Evolutionary conservation across 1,140 invertebrate genomes (phyloP).

Genomic region (Anthonomus grandis): DNA sequence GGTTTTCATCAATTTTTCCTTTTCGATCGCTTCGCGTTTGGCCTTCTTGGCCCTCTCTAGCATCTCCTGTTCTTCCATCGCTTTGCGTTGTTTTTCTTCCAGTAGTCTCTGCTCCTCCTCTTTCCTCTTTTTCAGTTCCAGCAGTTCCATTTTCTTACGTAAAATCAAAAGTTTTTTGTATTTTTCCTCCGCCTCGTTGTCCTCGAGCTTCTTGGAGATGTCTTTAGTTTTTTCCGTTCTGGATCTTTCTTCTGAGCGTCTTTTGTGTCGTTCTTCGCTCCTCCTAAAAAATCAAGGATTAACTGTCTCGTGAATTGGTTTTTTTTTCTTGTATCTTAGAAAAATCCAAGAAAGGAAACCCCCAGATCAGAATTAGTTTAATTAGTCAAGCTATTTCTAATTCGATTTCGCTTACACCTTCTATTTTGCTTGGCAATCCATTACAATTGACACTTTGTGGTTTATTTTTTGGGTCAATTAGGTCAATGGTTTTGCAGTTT

Average conservation of each 20-base stretch:
- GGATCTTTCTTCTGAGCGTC: conserved; percentile 28
- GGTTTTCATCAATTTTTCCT: conserved; percentile 46
- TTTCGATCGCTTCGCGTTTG: conserved; percentile 44
- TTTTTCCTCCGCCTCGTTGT: conserved; percentile 50
- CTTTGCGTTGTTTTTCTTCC: conserved; percentile 49
- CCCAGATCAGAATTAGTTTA: no score
- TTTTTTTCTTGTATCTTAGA: no score
- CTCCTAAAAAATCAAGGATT: not conserved
- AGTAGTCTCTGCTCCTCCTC: conserved; percentile 49
- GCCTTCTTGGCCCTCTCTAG: conserved; percentile 51
- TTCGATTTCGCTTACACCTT: no score
- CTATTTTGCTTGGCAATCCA: no score
- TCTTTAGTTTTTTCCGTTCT: conserved; percentile 19
- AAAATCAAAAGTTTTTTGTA: conserved; percentile 49
- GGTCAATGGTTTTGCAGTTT: no score
- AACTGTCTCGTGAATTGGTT: not conserved
- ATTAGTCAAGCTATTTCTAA: no score
- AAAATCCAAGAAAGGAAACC: no score
- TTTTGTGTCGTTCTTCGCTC: conserved; percentile 27
- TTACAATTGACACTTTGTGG: no score
- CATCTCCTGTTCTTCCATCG: conserved; percentile 52
- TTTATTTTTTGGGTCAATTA: no score
- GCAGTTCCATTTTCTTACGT: conserved; percentile 56
- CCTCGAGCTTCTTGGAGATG: conserved; percentile 27
- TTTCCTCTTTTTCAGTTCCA: conserved; percentile 45